Conservation (phyloP, 1,140 invertebrate species). For the Steinernema khuongi region DNA sequence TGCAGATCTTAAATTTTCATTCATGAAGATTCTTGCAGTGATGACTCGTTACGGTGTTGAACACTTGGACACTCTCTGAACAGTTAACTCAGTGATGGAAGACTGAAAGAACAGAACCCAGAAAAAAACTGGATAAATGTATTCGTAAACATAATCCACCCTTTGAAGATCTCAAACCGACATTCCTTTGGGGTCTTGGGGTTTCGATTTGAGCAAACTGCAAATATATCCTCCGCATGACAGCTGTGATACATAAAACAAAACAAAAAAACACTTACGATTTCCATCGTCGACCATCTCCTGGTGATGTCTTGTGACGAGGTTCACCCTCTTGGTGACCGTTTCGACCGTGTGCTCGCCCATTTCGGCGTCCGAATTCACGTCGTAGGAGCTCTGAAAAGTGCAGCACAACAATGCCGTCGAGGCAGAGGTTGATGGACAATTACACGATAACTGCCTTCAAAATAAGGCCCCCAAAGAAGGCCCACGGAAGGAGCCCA, state of each 20-base stretch:
- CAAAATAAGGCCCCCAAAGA: neutral
- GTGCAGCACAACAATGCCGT: neutral
- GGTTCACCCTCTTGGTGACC: neutral
- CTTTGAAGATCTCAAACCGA: too few species aligned
- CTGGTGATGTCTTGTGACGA: neutral
- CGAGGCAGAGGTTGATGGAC: neutral
- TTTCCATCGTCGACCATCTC: neutral
- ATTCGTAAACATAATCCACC: too few species aligned
- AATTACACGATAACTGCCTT: slow-evolving; percentile 15
- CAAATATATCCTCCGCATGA: too few species aligned
- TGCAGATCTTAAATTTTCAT: too few species aligned
- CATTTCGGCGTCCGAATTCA: neutral
- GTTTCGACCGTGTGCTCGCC: neutral
- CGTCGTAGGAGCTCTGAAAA: slow-evolving; percentile 9
- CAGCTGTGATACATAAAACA: too few species aligned
- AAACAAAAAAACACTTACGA: neutral
- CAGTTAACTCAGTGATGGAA: too few species aligned
- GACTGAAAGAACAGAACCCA: too few species aligned
- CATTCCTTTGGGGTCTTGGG: too few species aligned
- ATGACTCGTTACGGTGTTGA: too few species aligned
- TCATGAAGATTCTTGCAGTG: too few species aligned
- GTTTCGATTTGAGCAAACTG: neutral
- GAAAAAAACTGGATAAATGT: too few species aligned
- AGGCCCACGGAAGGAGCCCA: neutral
- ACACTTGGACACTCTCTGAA: too few species aligned